Evolutionary conservation across 2,888 invertebrate genomes (phyloP), one percentile per base, ranked within the genome.

Genomic region (Ischnus inquisitorius): DNA sequence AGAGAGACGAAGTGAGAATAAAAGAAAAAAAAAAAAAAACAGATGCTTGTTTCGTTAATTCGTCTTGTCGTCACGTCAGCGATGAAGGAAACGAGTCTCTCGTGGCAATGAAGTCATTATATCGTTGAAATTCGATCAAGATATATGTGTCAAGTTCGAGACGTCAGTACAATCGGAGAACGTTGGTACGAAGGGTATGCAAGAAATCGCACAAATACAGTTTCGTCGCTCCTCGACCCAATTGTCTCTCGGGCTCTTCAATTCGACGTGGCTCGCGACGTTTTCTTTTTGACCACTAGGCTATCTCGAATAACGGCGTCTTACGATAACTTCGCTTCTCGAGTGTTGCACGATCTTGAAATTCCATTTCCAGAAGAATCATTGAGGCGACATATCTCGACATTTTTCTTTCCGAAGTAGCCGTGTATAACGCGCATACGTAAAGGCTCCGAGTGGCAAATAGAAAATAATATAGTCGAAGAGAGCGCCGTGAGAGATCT

Each of bases 401-500:
- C 28, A 14, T 5, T 28, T 28, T 25, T 22, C 60, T 14, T 28
- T 22, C n/a, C 60, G 25, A 5, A 25, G 60, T 4, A 51, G 3
- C 25, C 25, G 25, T 14, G 2, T 5, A 25, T 2, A n/a, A 28
- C 14, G 2, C 25, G 12, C 12, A 12, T 8, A 51, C 51, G 51
- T 22, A 19, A 22, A 12, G 22, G 3, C 19, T 19, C 22, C 22
- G 41, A 34, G 28, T 28, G 6, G 5, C n/a, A 14, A 19, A 41
- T 4, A 41, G 54, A n/a, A 41, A 22, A 57, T 60, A 60, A 60
- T 25, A 10, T 43, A 43, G 57, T 22, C 57, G 43, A 72, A 43
- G 16, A 43, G 41, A 39, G 14, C 43, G 71, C 60, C 22, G 48
- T 60, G 19, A 62, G 43, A 74, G 62, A 74, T 74, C 74, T 74